Percentiles rank a stretch among this genome's conserved stretches.
Conservation (phyloP, 2,113 vertebrate species). For the Vidua macroura region DNA sequence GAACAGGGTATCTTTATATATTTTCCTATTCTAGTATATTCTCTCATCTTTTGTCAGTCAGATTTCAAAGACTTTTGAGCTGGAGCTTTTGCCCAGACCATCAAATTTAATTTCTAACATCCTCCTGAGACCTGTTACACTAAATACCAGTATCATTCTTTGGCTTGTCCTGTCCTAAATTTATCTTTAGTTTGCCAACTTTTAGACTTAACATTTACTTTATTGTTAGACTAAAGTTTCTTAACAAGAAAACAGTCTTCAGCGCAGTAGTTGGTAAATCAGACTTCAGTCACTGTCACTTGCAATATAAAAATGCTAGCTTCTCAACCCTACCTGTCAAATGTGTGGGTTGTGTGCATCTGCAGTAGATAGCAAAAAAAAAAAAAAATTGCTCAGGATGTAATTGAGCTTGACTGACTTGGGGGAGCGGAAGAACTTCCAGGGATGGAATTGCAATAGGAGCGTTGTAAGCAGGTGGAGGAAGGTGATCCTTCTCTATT, state of each 20-base stretch:
- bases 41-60: not conserved
- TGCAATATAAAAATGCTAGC: not conserved
- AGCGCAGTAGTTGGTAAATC: not conserved
- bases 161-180: not conserved
- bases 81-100: not conserved
- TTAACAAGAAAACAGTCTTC: not conserved
- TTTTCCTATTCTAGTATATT: not conserved
- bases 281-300: not conserved
- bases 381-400: not conserved
- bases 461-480: not conserved
- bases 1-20: not conserved
- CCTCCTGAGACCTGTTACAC: not conserved
- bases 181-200: not conserved
- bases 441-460: not conserved
- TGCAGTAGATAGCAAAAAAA: not conserved
- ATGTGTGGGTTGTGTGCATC: not conserved
- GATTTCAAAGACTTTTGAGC: not conserved
- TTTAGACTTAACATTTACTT: not conserved
- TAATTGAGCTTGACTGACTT: not conserved
- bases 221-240: not conserved
- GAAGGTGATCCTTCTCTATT: not conserved
- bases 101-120: not conserved
- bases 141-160: not conserved
- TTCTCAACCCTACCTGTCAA: not conserved
- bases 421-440: not conserved